Base-by-base conservation (phyloP, 1,140 invertebrate genomes). In the Globodera ellingtonae region DNA sequence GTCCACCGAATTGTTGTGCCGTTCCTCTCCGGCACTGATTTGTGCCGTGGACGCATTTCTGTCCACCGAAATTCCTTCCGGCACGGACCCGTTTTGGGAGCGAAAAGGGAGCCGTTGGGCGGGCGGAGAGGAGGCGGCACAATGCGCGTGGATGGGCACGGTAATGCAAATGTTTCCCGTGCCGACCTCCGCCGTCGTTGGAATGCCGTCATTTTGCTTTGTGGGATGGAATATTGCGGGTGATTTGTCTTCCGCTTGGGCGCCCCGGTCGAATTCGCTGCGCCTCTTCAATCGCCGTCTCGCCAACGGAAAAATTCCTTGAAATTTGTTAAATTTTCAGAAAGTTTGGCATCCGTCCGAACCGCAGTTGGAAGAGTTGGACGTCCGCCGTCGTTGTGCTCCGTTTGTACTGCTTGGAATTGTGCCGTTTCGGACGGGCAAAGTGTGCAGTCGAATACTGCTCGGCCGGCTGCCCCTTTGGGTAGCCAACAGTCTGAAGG, bases 341-440 rank as follows among this genome's bases (percentile, higher is more conserved):
- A 52, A 52, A 52, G 50, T 52, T 52, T 52, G 50, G 10, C 50
- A 9, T 13, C 56, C 18, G 35, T 2, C 1, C 35, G 35, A 18
- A 13, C 56, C 18, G n/a, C 72, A 52, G 7, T 44, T 72, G 50
- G 59, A 81, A 56, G 50, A 67, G 65, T 75, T 75, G 35, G 72
- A 75, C 56, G 52, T 65, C 18, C 46, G 72, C n/a, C 72, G 50
- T n/a, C 46, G 47, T 35, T 52, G 4, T 21, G 72, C 48, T 75
- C 56, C 72, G 65, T 62, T 62, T 6, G 56, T 15, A 62, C 15
- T 62, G 56, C 18, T 62, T 18, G 56, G 10, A 62, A 62, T 62
- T 62, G 72, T 62, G 46, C 72, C 72, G 65, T 75, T 75, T n/a
- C 72, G 47, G 6, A 59, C 3, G 13, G 72, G 72, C 72, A 75